Evolutionary conservation across 2,113 vertebrate species (phyloP).

Genomic region (Orthonyx spaldingii): DNA sequence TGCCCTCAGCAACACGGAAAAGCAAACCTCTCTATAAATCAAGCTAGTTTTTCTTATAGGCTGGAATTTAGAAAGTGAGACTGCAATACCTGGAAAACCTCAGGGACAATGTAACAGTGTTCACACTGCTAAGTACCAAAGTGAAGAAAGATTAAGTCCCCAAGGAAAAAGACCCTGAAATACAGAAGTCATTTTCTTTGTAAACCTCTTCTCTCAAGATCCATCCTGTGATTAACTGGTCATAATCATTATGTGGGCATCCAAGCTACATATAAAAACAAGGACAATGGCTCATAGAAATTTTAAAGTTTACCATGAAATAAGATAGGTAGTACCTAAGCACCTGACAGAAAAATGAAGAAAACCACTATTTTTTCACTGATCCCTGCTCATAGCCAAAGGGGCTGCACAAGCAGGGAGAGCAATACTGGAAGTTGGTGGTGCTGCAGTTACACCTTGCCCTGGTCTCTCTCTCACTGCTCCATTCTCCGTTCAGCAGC

Average conservation of each 20-base stretch:
- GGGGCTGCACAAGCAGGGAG: neutral
- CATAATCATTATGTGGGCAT: neutral
- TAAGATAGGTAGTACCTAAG: neutral
- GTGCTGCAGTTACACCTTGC: accelerated
- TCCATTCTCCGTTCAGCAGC: neutral
- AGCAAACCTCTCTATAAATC: neutral
- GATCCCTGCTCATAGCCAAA: neutral
- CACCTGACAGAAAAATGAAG: neutral
- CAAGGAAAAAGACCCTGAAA: neutral
- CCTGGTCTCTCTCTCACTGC: neutral
- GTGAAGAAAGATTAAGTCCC: neutral
- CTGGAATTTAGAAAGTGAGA: neutral
- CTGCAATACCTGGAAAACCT: neutral
- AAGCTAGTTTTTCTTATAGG: neutral
- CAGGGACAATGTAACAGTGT: neutral
- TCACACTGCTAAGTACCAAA: neutral
- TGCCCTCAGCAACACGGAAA: neutral
- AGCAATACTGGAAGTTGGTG: neutral
- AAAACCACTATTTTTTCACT: neutral
- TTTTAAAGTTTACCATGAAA: neutral
- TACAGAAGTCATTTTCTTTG: neutral
- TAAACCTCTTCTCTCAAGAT: neutral
- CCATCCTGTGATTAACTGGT: neutral
- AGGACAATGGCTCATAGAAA: neutral
- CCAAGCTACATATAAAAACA: neutral